Evolutionary conservation across 2,888 invertebrate species (phyloP), one percentile per base, ranked within the genome.

Genomic region (Heliconius ismenius): DNA sequence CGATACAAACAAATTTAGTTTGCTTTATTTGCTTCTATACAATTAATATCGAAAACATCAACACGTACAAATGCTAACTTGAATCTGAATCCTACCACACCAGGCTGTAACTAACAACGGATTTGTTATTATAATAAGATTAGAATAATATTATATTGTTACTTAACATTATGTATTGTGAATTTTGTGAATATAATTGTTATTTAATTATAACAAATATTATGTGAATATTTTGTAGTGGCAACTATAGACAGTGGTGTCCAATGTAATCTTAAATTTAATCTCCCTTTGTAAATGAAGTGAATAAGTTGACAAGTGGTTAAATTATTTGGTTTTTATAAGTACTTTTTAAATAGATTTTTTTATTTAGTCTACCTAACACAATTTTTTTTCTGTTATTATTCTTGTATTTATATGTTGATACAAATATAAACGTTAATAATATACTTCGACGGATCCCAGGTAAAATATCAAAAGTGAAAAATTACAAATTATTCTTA

Each of bases 71-170:
- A 60, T 68, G 39, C 62, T 2, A 49, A 49, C 2, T 63, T 58
- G 58, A 58, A 80, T 78, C 13, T 78, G 70, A 76, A 81, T 81
- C 81, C 82, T 82, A 87, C 85, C 86, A 86, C 87, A 85, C 83
- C 92, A 87, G 93, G 93, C 92, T 92, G 92, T 93, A 90, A 92
- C 86, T 89, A 88, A 93, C 90, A 91, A 93, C 89, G 93, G 93
- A 93, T 93, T 93, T 93, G 93, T 92, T 90, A 92, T 87, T 92
- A 92, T 89, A 83, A 83, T 85, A 84, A 84, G 82, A 85, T 79
- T 89, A 86, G 81, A 73, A 54, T 89, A 91, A 90, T 88, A 49
- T 18, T 49, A 85, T 91, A 91, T 86, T 89, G 92, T 91, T 92
- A 92, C 92, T 92, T 92, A 93, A 91, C 85, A 82, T 81, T 80